These are phyloP conservation scores for Thermophis baileyi DNA, from an alignment of 2,113 vertebrate species.

Conservation along the genomic window DNA sequence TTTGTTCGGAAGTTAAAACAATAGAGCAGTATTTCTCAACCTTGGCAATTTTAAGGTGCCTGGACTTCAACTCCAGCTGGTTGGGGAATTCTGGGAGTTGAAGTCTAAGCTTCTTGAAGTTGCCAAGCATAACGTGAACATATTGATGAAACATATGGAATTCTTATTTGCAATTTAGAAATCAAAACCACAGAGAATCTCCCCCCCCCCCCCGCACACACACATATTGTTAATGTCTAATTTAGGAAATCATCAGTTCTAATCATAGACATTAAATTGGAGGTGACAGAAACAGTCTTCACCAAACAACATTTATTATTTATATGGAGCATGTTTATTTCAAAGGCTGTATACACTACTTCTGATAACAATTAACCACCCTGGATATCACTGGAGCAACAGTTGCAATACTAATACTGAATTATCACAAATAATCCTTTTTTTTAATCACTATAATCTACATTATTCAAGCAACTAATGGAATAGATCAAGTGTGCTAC, in stretches of 20 bases:
- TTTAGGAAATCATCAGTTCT: not conserved
- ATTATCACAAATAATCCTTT: not conserved
- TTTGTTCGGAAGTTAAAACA: not conserved
- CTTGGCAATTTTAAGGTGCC: not conserved
- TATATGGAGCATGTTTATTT: not conserved
- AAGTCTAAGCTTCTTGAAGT: not conserved
- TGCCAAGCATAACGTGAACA: not conserved
- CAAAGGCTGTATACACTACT: not conserved
- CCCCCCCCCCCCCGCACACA: not conserved
- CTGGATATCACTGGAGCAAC: not conserved
- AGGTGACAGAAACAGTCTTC: not conserved
- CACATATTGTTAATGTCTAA: not conserved
- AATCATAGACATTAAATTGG: not conserved
- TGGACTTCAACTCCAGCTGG: not conserved
- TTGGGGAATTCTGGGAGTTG: not conserved
- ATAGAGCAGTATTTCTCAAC: not conserved
- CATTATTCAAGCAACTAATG: not conserved
- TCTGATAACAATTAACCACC: not conserved
- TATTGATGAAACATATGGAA: not conserved
- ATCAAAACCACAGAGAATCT: not conserved
- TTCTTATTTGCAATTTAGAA: not conserved
- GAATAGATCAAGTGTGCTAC: not conserved
- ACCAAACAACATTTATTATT: not conserved
- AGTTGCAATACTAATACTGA: not conserved
- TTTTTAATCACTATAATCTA: not conserved